Base-by-base conservation (phyloP, 1,140 invertebrate species). In the Nasonia longicornis region DNA sequence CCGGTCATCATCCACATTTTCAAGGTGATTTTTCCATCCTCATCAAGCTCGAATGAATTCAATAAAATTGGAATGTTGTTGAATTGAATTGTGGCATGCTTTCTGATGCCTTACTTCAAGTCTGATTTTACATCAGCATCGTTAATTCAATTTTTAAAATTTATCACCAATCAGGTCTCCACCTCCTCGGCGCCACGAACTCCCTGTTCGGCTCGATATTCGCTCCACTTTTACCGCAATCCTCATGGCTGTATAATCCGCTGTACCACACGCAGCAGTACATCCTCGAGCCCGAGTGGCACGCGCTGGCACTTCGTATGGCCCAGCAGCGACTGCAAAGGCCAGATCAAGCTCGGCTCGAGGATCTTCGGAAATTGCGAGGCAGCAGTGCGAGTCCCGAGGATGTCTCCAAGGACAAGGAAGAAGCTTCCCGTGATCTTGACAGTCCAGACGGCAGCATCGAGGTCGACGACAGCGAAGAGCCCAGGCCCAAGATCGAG, bases 171-270 rank as follows among this genome's bases (percentile, higher is more conserved):
- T 8, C 84, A 91, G 90, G 89, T 87, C 88, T 91, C 85, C 88
- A 91, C 84, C 86, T 90, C 74, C 84, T 90, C 70, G 87, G 89
- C 76, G 89, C 90, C 1, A 89, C 88, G 1, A 88, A 88, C 81
- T 89, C 90, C 2, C 82, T 90, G 8, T 90, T 91, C 45, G 89
- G 89, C 4, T 91, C 90, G 77, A 90, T 91, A 86, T 90, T 91
- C 72, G 90, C 89, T 0, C 90, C 90, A 11, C 82, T 91, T 29
- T 79, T 91, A 48, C 90, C 90, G 4, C 89, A 89, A 52, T 89
- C 89, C 2, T 89, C 89, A 0, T 91, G 89, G 89, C 83, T 91
- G 7, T 90, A 90, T 82, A 90, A 90, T 64, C 89, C 89, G 0
- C 83, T 91, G 12, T 91, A 90, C 69, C 89, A 89, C 64, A 88